Percentiles rank a stretch among this genome's conserved stretches.
Evolutionary conservation across 1,140 invertebrate species (phyloP).

Genomic region (Bombus waltoni): DNA sequence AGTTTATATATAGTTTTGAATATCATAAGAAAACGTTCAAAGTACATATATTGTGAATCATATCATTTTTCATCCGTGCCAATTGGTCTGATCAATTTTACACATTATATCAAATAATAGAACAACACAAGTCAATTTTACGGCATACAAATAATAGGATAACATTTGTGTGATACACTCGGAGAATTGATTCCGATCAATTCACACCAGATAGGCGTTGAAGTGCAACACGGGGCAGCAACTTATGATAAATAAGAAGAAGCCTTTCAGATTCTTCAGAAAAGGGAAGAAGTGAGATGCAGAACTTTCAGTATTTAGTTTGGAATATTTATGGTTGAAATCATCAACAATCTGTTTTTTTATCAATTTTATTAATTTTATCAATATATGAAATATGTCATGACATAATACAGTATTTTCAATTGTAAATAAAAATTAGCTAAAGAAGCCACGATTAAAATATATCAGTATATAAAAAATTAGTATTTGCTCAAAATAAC

Average conservation of each 20-base stretch:
- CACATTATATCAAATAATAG: slow-evolving; percentile 16
- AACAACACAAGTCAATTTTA: neutral
- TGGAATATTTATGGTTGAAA: neutral
- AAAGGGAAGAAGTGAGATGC: neutral
- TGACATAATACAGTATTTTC: neutral
- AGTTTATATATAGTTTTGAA: slow-evolving; percentile 1
- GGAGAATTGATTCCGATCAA: slow-evolving; percentile 64
- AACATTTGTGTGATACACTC: slow-evolving; percentile 14
- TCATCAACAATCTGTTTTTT: neutral
- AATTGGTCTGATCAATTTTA: slow-evolving; percentile 48
- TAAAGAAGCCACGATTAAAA: neutral
- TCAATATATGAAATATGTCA: neutral
- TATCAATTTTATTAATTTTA: neutral
- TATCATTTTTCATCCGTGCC: slow-evolving; percentile 44
- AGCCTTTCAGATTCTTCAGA: neutral
- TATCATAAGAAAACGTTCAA: neutral
- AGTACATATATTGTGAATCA: slow-evolving; percentile 21
- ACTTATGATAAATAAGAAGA: slow-evolving; percentile 1
- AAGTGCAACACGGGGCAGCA: slow-evolving; percentile 63
- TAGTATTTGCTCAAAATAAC: neutral
- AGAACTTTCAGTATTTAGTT: neutral
- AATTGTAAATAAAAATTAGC: neutral
- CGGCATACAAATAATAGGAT: slow-evolving; percentile 3
- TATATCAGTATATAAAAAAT: neutral
- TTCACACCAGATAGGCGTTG: slow-evolving; percentile 65